phyloP scores from a whole-genome alignment of 2,797 vertebrate species.

The Anolis apletophallus region DNA sequence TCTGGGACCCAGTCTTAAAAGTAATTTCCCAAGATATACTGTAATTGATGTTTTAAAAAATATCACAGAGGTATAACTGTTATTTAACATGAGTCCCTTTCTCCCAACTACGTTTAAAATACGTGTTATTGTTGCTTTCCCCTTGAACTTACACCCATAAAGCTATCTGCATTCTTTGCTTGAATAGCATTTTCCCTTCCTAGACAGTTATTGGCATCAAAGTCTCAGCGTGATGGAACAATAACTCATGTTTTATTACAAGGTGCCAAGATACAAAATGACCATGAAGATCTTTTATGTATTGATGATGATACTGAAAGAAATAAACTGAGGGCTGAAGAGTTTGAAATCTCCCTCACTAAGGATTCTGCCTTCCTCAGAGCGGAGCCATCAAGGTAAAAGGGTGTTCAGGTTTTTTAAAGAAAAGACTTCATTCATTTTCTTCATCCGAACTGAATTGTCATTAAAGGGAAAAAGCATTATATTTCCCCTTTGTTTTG shows the following conservation, averaged over 20 bases:
- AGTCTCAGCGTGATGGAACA: not conserved
- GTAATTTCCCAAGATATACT: not conserved
- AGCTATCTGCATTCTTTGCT: not conserved
- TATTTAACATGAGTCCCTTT: not conserved
- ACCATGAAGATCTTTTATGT: constrained; percentile 45
- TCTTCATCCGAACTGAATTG: not conserved
- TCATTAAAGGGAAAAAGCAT: not conserved
- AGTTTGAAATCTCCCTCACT: constrained; percentile 34
- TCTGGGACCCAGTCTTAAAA: not conserved
- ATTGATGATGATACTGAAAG: constrained; percentile 62
- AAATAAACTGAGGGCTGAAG: constrained; percentile 45
- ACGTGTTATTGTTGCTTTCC: not conserved
- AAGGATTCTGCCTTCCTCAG: constrained; percentile 44
- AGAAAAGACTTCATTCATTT: not conserved
- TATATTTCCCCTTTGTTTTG: not conserved
- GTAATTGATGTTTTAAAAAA: not conserved
- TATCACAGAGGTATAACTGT: not conserved
- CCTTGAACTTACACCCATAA: not conserved
- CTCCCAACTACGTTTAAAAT: not conserved
- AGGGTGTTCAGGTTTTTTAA: not conserved
- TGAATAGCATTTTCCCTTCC: not conserved
- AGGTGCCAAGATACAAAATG: constrained; percentile 58
- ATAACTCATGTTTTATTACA: constrained; percentile 37
- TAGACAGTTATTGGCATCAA: not conserved
- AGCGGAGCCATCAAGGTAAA: constrained; percentile 44